Conservation (phyloP, 1,140 invertebrate species). For the Helicoverpa armigera region DNA sequence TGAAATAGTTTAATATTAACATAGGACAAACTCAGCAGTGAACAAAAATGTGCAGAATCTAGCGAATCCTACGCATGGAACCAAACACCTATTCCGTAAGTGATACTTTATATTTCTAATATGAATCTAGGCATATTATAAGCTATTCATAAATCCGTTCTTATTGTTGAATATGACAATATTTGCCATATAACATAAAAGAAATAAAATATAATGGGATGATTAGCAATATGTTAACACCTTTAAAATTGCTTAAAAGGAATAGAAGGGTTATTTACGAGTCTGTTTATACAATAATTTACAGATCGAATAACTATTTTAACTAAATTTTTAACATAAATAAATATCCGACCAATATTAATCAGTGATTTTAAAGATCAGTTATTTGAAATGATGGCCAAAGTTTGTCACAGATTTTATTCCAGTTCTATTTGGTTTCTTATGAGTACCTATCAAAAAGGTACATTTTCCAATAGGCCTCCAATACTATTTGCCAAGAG, state of each 20-base stretch:
- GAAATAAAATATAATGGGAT: conserved; percentile 19
- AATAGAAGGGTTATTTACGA: conserved; percentile 8
- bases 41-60: conserved; percentile 15
- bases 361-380: no score
- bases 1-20: neutral
- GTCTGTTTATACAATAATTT: conserved; percentile 1
- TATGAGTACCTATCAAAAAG: neutral
- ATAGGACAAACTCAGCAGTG: conserved; percentile 14
- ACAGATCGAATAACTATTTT: neutral
- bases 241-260: conserved; percentile 26
- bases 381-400: no score
- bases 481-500: neutral
- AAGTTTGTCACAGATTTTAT: no score
- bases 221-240: conserved; percentile 11
- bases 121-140: conserved; percentile 7
- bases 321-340: neutral
- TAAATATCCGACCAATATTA: neutral
- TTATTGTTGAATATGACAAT: neutral
- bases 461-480: neutral
- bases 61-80: conserved; percentile 20
- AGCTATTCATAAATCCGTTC: conserved; percentile 2
- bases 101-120: conserved; percentile 22
- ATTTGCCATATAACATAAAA: conserved; percentile 24
- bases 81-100: conserved; percentile 10
- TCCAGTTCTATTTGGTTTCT: no score